Evolutionary conservation across 1,140 invertebrate species (phyloP).

Genomic region (Ericerus pela): DNA sequence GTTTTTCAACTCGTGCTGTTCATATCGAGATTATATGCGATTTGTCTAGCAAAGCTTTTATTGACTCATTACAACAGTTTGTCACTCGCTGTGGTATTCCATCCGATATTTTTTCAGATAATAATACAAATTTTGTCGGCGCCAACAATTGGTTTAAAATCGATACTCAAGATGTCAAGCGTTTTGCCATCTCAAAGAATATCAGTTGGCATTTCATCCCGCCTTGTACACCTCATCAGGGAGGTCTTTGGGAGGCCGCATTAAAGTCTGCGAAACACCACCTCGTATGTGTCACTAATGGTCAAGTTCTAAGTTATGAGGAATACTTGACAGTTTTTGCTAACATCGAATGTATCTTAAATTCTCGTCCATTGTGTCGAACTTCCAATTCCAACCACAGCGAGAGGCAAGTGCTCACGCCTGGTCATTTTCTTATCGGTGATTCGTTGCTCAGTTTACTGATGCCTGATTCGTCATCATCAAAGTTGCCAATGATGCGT

Average conservation of each 20-base stretch:
- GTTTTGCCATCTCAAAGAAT: no score
- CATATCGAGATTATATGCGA: constrained; percentile 32
- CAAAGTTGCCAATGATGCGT: constrained; percentile 17
- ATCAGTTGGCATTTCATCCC: constrained; percentile 2
- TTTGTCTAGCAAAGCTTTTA: constrained; percentile 29
- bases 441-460: constrained; percentile 10
- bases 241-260: constrained; percentile 24
- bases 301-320: constrained; percentile 23
- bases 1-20: constrained; percentile 30
- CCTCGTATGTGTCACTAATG: constrained; percentile 17
- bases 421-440: constrained; percentile 25
- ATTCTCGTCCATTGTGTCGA: constrained; percentile 24
- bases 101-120: constrained; percentile 26
- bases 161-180: no score
- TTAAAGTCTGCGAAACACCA: constrained; percentile 22
- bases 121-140: constrained; percentile 22
- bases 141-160: neutral
- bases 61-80: constrained; percentile 30
- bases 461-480: neutral
- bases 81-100: constrained; percentile 27
- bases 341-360: constrained; percentile 26
- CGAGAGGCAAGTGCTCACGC: constrained; percentile 25
- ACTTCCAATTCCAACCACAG: no score
- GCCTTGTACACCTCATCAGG: neutral
- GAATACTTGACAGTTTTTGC: constrained; percentile 25